Conservation (phyloP, 2,113 vertebrate genomes). For the Illadopsis cleaveri region DNA sequence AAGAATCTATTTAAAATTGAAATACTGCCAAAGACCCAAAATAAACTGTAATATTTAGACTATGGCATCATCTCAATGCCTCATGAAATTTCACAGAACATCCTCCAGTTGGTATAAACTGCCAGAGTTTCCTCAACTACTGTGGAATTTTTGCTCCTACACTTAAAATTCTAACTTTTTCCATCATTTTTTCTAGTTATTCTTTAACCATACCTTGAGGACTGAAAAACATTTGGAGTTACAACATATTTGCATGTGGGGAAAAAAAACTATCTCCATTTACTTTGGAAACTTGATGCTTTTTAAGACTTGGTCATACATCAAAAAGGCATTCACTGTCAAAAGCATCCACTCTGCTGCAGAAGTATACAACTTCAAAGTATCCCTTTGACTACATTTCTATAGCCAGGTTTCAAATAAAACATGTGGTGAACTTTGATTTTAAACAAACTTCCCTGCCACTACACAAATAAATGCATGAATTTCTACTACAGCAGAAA, state of each 20-base stretch:
- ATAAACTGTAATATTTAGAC: background rate
- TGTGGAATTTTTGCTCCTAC: background rate
- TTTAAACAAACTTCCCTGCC: background rate
- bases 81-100: background rate
- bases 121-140: background rate
- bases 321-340: background rate
- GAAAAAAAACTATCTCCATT: background rate
- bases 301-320: background rate
- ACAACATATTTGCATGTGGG: background rate
- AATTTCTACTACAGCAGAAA: background rate
- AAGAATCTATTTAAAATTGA: background rate
- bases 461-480: background rate
- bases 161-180: background rate
- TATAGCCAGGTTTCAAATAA: background rate
- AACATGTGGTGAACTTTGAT: background rate
- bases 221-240: background rate
- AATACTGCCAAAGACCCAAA: background rate
- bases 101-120: background rate
- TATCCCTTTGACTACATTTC: background rate
- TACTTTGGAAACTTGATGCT: background rate
- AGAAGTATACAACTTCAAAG: background rate
- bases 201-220: background rate
- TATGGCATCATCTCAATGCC: background rate
- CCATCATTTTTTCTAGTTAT: background rate
- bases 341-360: background rate